Evolutionary conservation across 2,113 vertebrate genomes (phyloP), one percentile per base, ranked within the genome.

Genomic region (Oenanthe melanoleuca): DNA sequence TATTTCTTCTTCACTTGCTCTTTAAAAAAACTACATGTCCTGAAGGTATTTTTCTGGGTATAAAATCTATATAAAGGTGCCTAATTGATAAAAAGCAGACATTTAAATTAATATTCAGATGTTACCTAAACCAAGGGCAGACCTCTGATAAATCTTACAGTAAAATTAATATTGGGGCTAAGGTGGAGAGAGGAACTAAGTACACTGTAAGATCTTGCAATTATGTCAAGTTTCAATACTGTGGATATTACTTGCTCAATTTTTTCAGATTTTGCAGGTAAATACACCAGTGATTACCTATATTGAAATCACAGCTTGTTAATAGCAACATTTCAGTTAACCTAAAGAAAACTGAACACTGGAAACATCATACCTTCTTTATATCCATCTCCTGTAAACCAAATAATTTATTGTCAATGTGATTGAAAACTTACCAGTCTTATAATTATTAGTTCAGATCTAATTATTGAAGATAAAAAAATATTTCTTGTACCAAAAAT

Each of bases 51-150:
- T 84, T 90, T 97, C 87, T 93, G 28, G 22, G 22, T 80, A 50
- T 79, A 88, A 97, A 34, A 78, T 72, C 57, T 91, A 94, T 80
- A 93, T 93, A 73, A 91, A 94, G 7, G 70, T 84, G 78, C 28
- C 34, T 61, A 38, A 91, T 66, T 75, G 40, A 59, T 64, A 84
- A 83, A 89, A 80, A n/a, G 2, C 84, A 93, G n/a, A 81, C 17
- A 80, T 86, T 83, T 94, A 50, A 37, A 81, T 93, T 89, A 47
- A 64, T 71, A 89, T 79, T 91, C 37, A 77, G 49, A 59, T 53
- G n/a, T 75, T 92, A 95, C 14, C 29, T 89, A 15, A 47, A 93
- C 11, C 9, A 82, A 71, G 20, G 33, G 7, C 12, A 89, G 3
- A 6, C 63, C 6, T 95, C 73, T 89, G 57, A 94, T 77, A 74